Evolutionary conservation across 2,888 invertebrate genomes (phyloP), one percentile per base, ranked within the genome.

Genomic region (Chloromyia formosa): DNA sequence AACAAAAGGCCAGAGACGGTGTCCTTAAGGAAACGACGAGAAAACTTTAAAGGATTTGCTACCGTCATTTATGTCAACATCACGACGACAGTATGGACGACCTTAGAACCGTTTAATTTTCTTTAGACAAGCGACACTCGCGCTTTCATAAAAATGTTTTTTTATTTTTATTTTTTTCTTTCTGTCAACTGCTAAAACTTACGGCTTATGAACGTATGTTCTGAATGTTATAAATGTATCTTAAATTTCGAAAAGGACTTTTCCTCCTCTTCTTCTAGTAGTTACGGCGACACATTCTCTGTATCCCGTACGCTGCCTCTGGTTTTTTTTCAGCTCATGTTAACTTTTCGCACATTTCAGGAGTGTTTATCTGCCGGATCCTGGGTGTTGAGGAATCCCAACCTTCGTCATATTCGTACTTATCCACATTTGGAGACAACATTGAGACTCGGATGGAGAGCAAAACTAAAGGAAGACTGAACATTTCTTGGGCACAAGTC

Each of bases 81-180:
- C 58, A 35, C 27, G 27, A 35, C 7, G 27, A 4, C 27, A 35
- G 27, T 35, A 35, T 4, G 27, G 56, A 71, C 71, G 71, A 71
- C 71, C 71, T 18, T 71, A 71, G 56, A 71, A 71, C 58, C 56
- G 58, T 71, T 71, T 71, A 71, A 71, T 71, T 71, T 71, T 71
- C 71, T 71, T 40, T 40, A 71, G 27, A 35, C 27, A 35, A 35
- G 71, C 71, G 71, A 71, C 58, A 12, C 16, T 49, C 49, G 49
- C 49, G 49, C 16, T 12, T 49, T 2, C 49, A n/a, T n/a, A 12
- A 49, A n/a, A 12, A 49, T 49, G 10, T n/a, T n/a, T n/a, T 49
- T 49, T 49, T 49, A 2, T 2, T 3, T 10, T 10, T n/a, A 49
- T n/a, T n/a, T n/a, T 49, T 49, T 49, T 49, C 49, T 2, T 3